Evolutionary conservation across 2,113 vertebrate genomes (phyloP), one percentile per base, ranked within the genome.

Genomic region (Colaptes auratus): DNA sequence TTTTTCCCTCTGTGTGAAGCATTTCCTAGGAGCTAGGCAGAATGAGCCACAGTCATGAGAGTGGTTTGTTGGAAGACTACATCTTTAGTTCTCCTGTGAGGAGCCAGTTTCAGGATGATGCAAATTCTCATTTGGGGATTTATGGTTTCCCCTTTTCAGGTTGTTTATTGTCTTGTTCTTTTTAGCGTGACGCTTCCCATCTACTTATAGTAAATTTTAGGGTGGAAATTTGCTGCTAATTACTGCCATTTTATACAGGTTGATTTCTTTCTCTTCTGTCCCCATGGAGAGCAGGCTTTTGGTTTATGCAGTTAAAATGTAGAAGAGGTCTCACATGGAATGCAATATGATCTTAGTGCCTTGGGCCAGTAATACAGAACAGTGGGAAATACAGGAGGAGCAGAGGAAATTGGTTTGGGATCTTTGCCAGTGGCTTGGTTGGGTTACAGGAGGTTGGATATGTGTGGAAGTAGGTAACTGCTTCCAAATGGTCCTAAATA

Each of bases 401-500:
- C 55, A 85, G 74, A 90, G 87, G 91, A 95, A 89, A 91, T 91
- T 69, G 55, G 50, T 86, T 85, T 85, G 84, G 75, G 78, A 60
- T 89, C 56, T 89, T 53, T 84, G 67, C 81, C 77, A 82, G 67
- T 89, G 74, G 39, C 53, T 95, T 71, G 36, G 63, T 86, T 94
- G 59, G 15, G 12, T 79, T 93, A 20, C 31, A 76, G 69, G 63
- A 93, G 75, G 23, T 3, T 82, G 71, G 83, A 86, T 59, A 76
- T 89, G 84, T 95, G 89, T 90, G 35, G 55, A 69, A 90, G 44
- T 28, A 88, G 59, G 60, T 86, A 94, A 82, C 83, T 55, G 59
- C 31, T 93, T 95, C 92, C 84, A 89, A 91, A 85, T 76, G 63
- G 24, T 50, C n/a, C 77, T 89, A 70, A 93, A 82, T 71, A 79